phyloP scores from a whole-genome alignment of 2,888 invertebrate species.

The Tipula confusa region DNA sequence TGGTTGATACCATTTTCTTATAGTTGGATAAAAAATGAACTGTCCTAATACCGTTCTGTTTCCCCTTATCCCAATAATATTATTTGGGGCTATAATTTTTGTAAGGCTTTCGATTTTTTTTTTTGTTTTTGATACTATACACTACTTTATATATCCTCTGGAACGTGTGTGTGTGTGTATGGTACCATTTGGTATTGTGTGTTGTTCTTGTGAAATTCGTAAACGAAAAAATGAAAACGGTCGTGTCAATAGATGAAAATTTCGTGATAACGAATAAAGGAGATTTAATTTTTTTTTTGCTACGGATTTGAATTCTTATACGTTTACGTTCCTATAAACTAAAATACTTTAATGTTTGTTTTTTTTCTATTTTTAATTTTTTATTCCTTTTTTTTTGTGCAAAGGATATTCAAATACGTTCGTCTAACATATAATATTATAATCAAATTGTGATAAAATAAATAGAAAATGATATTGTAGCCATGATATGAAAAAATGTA shows the following conservation, averaged over 20 bases:
- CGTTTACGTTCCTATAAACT: neutral
- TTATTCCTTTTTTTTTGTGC: neutral
- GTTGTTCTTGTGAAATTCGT: conserved; percentile 3
- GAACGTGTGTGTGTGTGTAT: neutral
- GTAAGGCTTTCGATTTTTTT: neutral
- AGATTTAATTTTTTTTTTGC: conserved; percentile 21
- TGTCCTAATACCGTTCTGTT: conserved; percentile 30
- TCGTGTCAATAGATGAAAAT: conserved; percentile 30
- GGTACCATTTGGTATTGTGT: neutral
- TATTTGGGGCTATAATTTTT: conserved; percentile 3
- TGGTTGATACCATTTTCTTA: neutral
- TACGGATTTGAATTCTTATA: neutral
- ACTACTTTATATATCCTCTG: neutral
- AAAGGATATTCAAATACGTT: conserved; percentile 20
- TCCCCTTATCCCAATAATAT: conserved; percentile 20
- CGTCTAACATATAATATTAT: neutral
- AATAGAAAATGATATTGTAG: conserved; percentile 25
- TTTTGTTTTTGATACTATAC: neutral
- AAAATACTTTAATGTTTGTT: conserved; percentile 26
- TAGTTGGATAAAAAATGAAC: conserved; percentile 26
- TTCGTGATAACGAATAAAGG: conserved; percentile 15
- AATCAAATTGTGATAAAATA: conserved; percentile 16
- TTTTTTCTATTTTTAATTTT: neutral
- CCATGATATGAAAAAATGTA: neutral
- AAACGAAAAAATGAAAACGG: conserved; percentile 28